phyloP scores from a whole-genome alignment of 2,888 invertebrate genomes.

The Cryptocephalus moraei region DNA sequence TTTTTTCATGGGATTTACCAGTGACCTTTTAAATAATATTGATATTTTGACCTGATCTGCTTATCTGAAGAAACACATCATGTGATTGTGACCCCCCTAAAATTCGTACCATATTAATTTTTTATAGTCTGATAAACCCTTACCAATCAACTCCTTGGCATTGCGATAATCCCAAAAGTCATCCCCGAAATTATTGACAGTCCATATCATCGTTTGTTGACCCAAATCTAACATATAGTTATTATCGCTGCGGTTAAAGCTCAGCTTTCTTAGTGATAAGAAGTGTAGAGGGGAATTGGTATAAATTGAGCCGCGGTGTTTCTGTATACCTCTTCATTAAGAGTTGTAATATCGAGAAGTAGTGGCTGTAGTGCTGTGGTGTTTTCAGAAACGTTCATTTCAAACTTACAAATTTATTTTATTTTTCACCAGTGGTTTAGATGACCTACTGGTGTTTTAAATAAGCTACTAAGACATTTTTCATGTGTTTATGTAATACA shows the following conservation, averaged over 20 bases:
- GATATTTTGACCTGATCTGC: too few species aligned
- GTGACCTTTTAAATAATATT: too few species aligned
- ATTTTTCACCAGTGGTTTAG: slow-evolving; percentile 10
- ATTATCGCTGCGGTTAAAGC: not conserved
- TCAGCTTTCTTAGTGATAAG: not conserved
- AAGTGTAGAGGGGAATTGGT: not conserved
- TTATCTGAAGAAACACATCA: too few species aligned
- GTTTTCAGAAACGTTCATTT: slow-evolving; percentile 1
- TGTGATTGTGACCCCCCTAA: too few species aligned
- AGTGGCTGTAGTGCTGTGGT: slow-evolving; percentile 1
- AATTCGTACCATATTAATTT: too few species aligned
- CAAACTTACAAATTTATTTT: not conserved
- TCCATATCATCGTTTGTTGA: too few species aligned
- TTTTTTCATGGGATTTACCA: too few species aligned
- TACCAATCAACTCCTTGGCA: too few species aligned
- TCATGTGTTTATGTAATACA: slow-evolving; percentile 16
- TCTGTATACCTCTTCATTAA: not conserved
- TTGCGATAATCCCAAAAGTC: too few species aligned
- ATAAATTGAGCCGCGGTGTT: not conserved
- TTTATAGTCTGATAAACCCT: too few species aligned
- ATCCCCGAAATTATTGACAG: too few species aligned
- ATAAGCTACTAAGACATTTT: slow-evolving; percentile 11
- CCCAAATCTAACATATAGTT: too few species aligned
- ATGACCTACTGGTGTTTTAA: slow-evolving; percentile 14
- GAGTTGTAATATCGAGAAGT: not conserved